Evolutionary conservation across 2,888 invertebrate genomes (phyloP), one percentile per base, ranked within the genome.

Genomic region (Lithophane ornitopus): DNA sequence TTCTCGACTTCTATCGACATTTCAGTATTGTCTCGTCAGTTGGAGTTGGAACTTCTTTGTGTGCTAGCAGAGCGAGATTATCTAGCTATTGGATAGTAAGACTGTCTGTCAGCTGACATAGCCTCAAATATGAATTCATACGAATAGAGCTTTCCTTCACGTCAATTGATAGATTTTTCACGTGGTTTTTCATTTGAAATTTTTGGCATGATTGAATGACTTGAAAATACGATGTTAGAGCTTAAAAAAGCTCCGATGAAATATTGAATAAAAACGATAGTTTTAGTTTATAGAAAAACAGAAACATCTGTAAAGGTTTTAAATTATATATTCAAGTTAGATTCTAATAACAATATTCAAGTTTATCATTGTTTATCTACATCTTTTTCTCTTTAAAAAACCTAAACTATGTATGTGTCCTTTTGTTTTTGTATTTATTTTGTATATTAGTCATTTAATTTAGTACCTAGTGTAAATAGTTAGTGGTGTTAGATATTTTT

Each of bases 21-120:
- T 76, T 59, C 34, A 12, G 59, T 56, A 34, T 56, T 66, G 71
- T 52, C 58, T 49, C 26, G 49, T 59, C 59, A 56, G 49, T 66
- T 26, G 46, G 26, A 52, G 49, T 76, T 68, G 58, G 26, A 46
- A 77, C 26, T 68, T 26, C 41, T 77, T 80, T 80, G 49, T 71
- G 49, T 44, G 54, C 58, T 52, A n/a, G 39, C 56, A n/a, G 39
- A 59, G 63, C 46, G 59, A 61, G 61, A 75, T 80, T 54, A 75
- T 58, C 65, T 28, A 79, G 68, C 65, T 76, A 75, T 75, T 75
- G 65, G 54, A 54, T 41, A 14, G 54, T 76, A 75, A 68, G 75
- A 52, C 67, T 75, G 75, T 80, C 81, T 80, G 65, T 75, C 81
- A 80, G 76, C 79, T 76, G 52, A 54, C 69, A 58, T 14, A 68